phyloP scores from a whole-genome alignment of 2,797 vertebrate genomes.

The Allobates femoralis region DNA sequence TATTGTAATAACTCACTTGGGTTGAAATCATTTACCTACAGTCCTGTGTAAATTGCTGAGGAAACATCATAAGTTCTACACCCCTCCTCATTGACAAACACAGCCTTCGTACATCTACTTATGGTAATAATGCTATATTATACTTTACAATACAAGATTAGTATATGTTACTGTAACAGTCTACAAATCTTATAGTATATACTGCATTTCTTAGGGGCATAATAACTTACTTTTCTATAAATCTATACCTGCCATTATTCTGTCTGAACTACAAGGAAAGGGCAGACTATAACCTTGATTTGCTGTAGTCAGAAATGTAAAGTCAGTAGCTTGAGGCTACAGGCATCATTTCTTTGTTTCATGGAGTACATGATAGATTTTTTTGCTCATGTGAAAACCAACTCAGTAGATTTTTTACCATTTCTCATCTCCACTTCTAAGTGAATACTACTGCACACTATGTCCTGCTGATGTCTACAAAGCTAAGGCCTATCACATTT shows the following conservation, averaged over 20 bases:
- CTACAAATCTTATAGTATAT: slow-evolving; percentile 4
- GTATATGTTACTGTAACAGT: not conserved
- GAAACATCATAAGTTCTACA: not conserved
- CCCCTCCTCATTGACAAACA: not conserved
- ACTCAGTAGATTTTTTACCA: slow-evolving; percentile 1
- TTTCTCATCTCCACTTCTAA: not conserved
- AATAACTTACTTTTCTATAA: slow-evolving; percentile 30
- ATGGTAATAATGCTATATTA: not conserved
- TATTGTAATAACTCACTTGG: not conserved
- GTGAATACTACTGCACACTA: not conserved
- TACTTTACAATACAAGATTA: not conserved
- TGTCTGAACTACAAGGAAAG: slow-evolving; percentile 23
- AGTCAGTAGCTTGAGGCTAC: slow-evolving; percentile 39
- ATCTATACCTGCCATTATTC: slow-evolving; percentile 23
- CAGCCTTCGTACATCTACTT: not conserved
- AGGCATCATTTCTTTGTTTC: slow-evolving; percentile 34
- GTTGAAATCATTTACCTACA: not conserved
- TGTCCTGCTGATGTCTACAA: not conserved
- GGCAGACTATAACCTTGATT: slow-evolving; percentile 11
- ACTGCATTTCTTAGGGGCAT: slow-evolving; percentile 24
- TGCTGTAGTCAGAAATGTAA: slow-evolving; percentile 36
- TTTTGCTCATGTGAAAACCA: not conserved
- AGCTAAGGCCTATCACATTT: not conserved
- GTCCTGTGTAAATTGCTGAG: not conserved
- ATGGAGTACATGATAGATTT: slow-evolving; percentile 29